Conservation (phyloP, 2,797 vertebrate genomes). For the Gymnocypris eckloni region DNA sequence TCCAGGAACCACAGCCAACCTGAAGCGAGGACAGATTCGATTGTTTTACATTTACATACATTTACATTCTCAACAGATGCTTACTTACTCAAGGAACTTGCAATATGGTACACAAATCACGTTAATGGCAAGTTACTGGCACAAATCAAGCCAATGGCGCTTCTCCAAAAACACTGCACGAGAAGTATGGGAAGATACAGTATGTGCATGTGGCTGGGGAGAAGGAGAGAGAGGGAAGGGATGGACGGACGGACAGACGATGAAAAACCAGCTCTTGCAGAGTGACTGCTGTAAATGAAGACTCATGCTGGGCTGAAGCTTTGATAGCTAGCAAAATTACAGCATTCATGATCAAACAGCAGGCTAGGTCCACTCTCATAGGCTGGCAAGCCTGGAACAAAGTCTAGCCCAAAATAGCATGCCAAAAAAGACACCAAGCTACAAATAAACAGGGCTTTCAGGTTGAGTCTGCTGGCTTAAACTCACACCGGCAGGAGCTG, state of each 20-base stretch:
- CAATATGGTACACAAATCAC: constrained; percentile 15
- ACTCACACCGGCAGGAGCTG: not conserved
- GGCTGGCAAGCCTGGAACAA: not conserved
- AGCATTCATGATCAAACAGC: constrained; percentile 33
- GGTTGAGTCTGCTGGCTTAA: constrained; percentile 10
- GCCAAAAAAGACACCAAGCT: constrained; percentile 9
- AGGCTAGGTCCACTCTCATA: not conserved
- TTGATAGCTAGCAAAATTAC: constrained; percentile 29
- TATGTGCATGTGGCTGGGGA: not conserved
- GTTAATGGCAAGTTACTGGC: constrained; percentile 31
- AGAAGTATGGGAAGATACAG: not conserved
- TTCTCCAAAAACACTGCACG: constrained; percentile 10
- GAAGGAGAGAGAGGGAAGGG: not conserved
- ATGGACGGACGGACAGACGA: not conserved
- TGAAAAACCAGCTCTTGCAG: constrained; percentile 18
- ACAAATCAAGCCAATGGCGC: not conserved
- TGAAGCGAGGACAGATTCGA: not conserved
- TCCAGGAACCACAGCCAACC: not conserved
- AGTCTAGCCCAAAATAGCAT: constrained; percentile 5
- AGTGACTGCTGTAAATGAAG: constrained; percentile 29
- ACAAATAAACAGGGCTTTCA: constrained; percentile 17
- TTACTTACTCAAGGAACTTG: constrained; percentile 26
- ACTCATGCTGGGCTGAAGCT: constrained; percentile 31
- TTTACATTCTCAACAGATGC: constrained; percentile 19
- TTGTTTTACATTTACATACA: constrained; percentile 13